Base-by-base conservation (phyloP, 1,140 invertebrate genomes). In the Leptestheria dahalacensis region DNA sequence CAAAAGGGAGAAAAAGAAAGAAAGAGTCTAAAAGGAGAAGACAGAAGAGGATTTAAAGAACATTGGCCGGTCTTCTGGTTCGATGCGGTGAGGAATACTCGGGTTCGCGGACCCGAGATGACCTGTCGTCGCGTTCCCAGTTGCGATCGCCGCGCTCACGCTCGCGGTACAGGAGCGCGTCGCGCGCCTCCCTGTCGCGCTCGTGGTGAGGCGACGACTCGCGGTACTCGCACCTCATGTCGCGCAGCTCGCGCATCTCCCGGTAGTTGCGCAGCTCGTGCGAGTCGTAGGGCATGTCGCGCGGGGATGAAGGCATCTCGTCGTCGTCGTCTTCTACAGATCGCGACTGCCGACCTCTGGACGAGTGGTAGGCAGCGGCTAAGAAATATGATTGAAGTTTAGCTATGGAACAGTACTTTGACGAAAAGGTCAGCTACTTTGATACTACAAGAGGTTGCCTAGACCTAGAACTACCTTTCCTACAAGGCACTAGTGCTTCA, bases 211-310 rank as follows among this genome's bases (percentile, higher is more conserved):
- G 33, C 33, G 33, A 41, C 10, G 26, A 55, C 26, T 55, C 53
- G 29, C 52, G 52, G 24, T 26, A 26, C 29, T 54, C 52, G 11
- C 48, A n/a, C 9, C 53, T 24, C n/a, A 28, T 20, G 20, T 55
- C 53, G 11, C 53, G 53, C 53, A 55, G 26, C 33, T 55, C 53
- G 11, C 53, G 53, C 53, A 55, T 55, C 53, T 55, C 53, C 2
- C 53, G 53, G 53, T 55, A 55, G 26, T 55, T 33, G 26, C 53
- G 53, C 9, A 33, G 21, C 6, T 55, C 53, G 26, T 55, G 53
- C 1, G 53, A 41, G 15, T 55, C 53, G 26, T 55, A 55, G 6
- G 33, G 6, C 33, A 15, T 15, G 21, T 55, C 53, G 0, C 53
- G 53, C 21, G 53, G 53, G 10, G 53, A 55, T 10, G 25, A 33